Evolutionary conservation across 2,113 vertebrate species (phyloP).

Genomic region (Solea solea): DNA sequence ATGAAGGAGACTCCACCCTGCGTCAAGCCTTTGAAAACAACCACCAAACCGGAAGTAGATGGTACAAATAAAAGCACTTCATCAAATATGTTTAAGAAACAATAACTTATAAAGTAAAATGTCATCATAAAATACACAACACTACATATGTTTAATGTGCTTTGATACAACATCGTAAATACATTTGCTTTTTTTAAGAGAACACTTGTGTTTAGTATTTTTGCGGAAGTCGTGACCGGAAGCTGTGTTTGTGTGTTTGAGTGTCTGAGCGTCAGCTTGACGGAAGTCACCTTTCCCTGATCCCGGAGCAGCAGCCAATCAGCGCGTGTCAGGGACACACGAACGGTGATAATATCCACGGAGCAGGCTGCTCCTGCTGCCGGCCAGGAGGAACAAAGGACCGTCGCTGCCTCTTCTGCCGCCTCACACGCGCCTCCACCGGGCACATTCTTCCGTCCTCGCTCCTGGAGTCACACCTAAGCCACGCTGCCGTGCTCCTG

Average conservation of each 20-base stretch:
- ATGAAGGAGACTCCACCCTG: conserved; percentile 57
- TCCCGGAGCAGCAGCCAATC: conserved; percentile 74
- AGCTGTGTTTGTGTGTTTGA: not conserved
- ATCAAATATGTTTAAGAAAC: not conserved
- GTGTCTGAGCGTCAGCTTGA: conserved; percentile 13
- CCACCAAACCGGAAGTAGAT: not conserved
- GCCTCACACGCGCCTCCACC: not conserved
- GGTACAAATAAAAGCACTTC: conserved; percentile 49
- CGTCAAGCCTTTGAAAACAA: not conserved
- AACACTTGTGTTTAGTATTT: not conserved
- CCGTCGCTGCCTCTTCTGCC: conserved; percentile 7
- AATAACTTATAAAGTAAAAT: not conserved
- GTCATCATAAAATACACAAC: not conserved
- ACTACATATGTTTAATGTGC: no score
- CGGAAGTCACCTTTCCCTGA: conserved; percentile 68
- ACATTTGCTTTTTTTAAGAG: no score
- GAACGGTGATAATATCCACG: conserved; percentile 57
- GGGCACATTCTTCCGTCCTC: no score
- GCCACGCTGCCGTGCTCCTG: not conserved
- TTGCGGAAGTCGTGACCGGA: not conserved
- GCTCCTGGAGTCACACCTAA: not conserved
- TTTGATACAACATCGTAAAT: not conserved
- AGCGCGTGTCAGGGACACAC: conserved; percentile 64
- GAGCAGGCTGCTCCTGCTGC: conserved; percentile 22
- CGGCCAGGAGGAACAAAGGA: conserved; percentile 71